These are phyloP conservation scores for Gryon sp. DNA, from an alignment of 1,140 invertebrate species.

Conservation along the genomic window DNA sequence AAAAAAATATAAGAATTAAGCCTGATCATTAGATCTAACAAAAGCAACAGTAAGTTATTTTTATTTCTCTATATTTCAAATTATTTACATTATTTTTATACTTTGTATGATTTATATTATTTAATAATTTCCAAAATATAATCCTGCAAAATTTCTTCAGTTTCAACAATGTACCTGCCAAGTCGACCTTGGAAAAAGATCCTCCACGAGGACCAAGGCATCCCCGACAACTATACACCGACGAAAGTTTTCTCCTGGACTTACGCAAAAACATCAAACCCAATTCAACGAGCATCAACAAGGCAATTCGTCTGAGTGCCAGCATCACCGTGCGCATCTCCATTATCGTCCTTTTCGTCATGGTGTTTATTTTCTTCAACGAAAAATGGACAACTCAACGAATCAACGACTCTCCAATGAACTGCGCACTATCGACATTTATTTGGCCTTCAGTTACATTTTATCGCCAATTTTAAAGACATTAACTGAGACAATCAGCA, in stretches of 20 bases:
- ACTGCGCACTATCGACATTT: slow-evolving; percentile 86
- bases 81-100: too few relatives aligned
- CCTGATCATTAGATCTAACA: too few relatives aligned
- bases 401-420: slow-evolving; percentile 79
- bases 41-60: too few relatives aligned
- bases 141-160: too few relatives aligned
- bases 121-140: too few relatives aligned
- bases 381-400: slow-evolving; percentile 82
- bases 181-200: slow-evolving; percentile 97
- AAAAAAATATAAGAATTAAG: too few relatives aligned
- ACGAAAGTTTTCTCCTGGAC: slow-evolving; percentile 90
- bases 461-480: slow-evolving; percentile 96
- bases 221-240: slow-evolving; percentile 96
- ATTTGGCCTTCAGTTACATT: slow-evolving; percentile 90
- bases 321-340: slow-evolving; percentile 87
- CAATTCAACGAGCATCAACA: slow-evolving; percentile 83
- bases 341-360: slow-evolving; percentile 86
- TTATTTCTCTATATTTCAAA: too few relatives aligned
- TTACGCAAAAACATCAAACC: slow-evolving; percentile 91
- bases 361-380: slow-evolving; percentile 87
- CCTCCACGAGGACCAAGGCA: slow-evolving; percentile 91
- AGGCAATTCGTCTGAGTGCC: slow-evolving; percentile 85
- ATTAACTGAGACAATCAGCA: slow-evolving; percentile 96
- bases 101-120: too few relatives aligned
- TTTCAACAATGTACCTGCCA: too few relatives aligned